A percentile compares a stretch with the other conserved stretches of the same genome.
Conservation (phyloP, 2,888 invertebrate species). For the Ariolimax columbianus region DNA sequence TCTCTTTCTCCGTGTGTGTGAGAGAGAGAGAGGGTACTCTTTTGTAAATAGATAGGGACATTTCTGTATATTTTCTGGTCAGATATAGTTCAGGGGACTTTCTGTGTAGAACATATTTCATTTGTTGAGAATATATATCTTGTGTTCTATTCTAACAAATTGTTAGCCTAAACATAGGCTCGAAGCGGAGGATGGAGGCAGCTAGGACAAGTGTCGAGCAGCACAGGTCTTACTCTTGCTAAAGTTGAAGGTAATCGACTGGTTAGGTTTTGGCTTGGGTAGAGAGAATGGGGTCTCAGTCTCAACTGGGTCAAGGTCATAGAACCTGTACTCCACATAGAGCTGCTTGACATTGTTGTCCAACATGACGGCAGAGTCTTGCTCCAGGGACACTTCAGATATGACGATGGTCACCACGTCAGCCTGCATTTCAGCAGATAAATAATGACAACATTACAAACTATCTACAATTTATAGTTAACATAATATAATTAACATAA, state of each 20-base stretch:
- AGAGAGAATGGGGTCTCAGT: slow-evolving; percentile 79
- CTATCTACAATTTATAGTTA: too few species aligned
- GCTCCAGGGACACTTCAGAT: slow-evolving; percentile 71
- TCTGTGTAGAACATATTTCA: too few species aligned
- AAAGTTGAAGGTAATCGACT: slow-evolving; percentile 79
- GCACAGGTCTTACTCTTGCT: slow-evolving; percentile 75
- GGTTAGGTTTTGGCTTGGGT: slow-evolving; percentile 78
- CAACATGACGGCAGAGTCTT: slow-evolving; percentile 64
- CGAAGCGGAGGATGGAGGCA: too few species aligned
- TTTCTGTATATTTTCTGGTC: too few species aligned
- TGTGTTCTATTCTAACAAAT: too few species aligned
- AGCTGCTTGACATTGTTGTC: slow-evolving; percentile 75
- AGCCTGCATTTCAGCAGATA: background rate
- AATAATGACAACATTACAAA: background rate
- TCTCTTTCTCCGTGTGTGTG: too few species aligned
- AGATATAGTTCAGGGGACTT: too few species aligned
- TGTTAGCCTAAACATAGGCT: too few species aligned
- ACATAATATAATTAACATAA: too few species aligned
- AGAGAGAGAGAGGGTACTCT: too few species aligned
- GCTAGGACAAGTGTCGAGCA: background rate
- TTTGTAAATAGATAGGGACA: too few species aligned
- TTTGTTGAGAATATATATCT: too few species aligned
- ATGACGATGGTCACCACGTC: slow-evolving; percentile 75
- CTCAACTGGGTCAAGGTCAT: slow-evolving; percentile 77
- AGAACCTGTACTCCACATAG: slow-evolving; percentile 79